phyloP scores from a whole-genome alignment of 2,797 vertebrate species.

The Cichlasoma orientale region DNA sequence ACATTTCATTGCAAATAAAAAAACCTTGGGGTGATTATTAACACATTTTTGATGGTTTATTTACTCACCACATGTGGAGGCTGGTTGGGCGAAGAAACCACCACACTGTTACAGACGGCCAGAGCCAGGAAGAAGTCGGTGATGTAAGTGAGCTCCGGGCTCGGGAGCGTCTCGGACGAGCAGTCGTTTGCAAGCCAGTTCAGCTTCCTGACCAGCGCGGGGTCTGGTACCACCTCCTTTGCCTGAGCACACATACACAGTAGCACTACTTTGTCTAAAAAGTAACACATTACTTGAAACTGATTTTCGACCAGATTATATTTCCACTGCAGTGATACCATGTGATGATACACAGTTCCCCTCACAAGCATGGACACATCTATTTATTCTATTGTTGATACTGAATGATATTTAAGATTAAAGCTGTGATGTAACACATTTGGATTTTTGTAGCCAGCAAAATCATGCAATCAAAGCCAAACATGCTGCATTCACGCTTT shows the following conservation, averaged over 20 bases:
- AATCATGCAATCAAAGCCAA: too few relatives aligned
- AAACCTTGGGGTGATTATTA: background rate
- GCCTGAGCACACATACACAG: slow-evolving; percentile 79
- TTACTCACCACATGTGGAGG: slow-evolving; percentile 82
- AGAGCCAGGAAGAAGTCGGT: slow-evolving; percentile 94
- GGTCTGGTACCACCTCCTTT: slow-evolving; percentile 90
- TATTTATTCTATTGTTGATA: too few relatives aligned
- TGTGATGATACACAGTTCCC: too few relatives aligned
- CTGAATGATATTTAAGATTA: too few relatives aligned
- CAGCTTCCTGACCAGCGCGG: slow-evolving; percentile 84
- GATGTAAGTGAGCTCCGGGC: slow-evolving; percentile 83
- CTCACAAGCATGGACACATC: too few relatives aligned
- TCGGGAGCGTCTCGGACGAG: slow-evolving; percentile 32
- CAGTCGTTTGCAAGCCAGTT: slow-evolving; percentile 69
- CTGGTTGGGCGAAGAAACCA: slow-evolving; percentile 88
- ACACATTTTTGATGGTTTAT: background rate
- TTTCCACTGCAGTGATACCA: too few relatives aligned
- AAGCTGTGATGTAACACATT: too few relatives aligned
- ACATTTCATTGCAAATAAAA: background rate
- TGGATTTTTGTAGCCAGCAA: too few relatives aligned
- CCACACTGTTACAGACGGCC: slow-evolving; percentile 94
- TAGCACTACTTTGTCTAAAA: background rate
- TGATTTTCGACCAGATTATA: too few relatives aligned
- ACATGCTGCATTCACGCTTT: too few relatives aligned
- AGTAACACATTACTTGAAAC: too few relatives aligned